These are phyloP conservation scores for Phortica variegata DNA, from an alignment of 1,140 invertebrate genomes.

Conservation along the genomic window DNA sequence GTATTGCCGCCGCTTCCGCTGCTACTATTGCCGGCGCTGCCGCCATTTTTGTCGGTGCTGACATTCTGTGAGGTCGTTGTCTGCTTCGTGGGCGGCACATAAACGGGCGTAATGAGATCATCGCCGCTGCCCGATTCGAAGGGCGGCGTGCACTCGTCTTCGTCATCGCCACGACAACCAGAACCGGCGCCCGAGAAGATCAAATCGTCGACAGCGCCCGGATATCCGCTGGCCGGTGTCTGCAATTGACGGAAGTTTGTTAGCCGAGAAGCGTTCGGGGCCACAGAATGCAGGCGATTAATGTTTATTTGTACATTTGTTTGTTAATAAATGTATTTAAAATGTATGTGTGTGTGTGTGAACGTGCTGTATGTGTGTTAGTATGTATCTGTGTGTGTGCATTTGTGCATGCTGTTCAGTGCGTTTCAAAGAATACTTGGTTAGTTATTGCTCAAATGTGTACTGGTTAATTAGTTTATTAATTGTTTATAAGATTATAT, in stretches of 20 bases:
- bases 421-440: slow-evolving; percentile 35
- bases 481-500: too few species aligned
- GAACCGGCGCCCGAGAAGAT: slow-evolving; percentile 88
- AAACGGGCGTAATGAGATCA: slow-evolving; percentile 89
- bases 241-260: slow-evolving; percentile 46
- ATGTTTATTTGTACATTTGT: slow-evolving; percentile 12
- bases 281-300: not conserved
- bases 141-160: slow-evolving; percentile 81
- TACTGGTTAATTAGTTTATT: too few species aligned
- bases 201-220: slow-evolving; percentile 78
- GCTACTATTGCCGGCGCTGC: slow-evolving; percentile 3
- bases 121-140: slow-evolving; percentile 81
- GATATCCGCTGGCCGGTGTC: slow-evolving; percentile 81
- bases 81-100: slow-evolving; percentile 78
- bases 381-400: slow-evolving; percentile 7
- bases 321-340: not conserved
- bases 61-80: slow-evolving; percentile 62
- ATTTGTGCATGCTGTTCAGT: slow-evolving; percentile 19
- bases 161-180: slow-evolving; percentile 82
- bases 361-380: slow-evolving; percentile 9
- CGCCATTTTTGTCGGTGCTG: slow-evolving; percentile 24
- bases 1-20: slow-evolving; percentile 21
- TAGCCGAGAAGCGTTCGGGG: slow-evolving; percentile 49
- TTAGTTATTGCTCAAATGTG: too few species aligned
- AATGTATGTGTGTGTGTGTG: slow-evolving; percentile 14